These are phyloP conservation scores for Eudorcas thomsonii DNA, from an alignment of 2,113 vertebrate species.

Conservation along the genomic window DNA sequence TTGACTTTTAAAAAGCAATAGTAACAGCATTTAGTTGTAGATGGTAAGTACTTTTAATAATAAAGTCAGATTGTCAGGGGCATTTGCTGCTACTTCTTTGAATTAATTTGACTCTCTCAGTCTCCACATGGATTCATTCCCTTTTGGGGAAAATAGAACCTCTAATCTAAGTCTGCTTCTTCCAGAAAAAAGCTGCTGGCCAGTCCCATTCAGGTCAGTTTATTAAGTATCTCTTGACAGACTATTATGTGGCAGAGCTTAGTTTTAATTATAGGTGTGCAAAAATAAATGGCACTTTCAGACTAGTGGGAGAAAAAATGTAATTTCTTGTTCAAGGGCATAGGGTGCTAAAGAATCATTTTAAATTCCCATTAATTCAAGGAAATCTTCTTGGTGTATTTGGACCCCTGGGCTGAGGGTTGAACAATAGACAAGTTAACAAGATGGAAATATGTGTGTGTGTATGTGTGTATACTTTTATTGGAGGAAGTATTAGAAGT, in stretches of 20 bases:
- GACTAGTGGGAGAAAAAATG: not conserved
- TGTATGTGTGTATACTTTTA: not conserved
- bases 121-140: conserved; percentile 15
- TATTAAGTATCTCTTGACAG: conserved; percentile 29
- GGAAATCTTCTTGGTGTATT: not conserved
- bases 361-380: not conserved
- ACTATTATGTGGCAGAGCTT: not conserved
- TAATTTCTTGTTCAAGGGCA: conserved; percentile 9
- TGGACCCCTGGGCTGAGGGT: not conserved
- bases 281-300: conserved; percentile 17
- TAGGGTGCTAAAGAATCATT: not conserved
- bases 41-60: conserved; percentile 32
- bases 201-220: conserved; percentile 22
- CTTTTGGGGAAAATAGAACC: not conserved
- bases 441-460: not conserved
- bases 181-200: not conserved
- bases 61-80: not conserved
- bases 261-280: not conserved
- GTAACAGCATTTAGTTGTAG: not conserved
- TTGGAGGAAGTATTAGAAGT: not conserved
- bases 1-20: conserved; percentile 3
- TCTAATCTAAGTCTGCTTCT: not conserved
- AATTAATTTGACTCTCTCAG: conserved; percentile 21
- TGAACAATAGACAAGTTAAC: not conserved
- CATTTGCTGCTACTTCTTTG: not conserved